These are phyloP conservation scores for Glyphotaelius pellucidus DNA, from an alignment of 2,888 invertebrate species.

Conservation along the genomic window DNA sequence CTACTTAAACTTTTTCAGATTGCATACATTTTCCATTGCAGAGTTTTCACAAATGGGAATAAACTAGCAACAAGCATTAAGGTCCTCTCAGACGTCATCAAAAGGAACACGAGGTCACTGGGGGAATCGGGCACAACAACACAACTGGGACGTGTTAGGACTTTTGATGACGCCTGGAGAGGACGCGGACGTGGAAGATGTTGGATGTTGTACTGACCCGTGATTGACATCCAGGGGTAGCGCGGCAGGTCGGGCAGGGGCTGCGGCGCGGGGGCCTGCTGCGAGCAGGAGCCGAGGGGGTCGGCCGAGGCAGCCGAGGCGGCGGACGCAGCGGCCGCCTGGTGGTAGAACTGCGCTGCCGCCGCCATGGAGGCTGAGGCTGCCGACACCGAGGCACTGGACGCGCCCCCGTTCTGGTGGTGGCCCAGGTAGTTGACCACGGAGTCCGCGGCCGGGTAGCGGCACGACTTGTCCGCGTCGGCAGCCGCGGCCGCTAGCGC, in stretches of 20 bases:
- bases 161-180: neutral
- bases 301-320: conserved; percentile 88
- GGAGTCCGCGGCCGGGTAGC: conserved; percentile 87
- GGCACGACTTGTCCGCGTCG: conserved; percentile 87
- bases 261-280: conserved; percentile 86
- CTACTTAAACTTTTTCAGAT: conserved; percentile 8
- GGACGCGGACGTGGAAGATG: neutral
- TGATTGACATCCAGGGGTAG: conserved; percentile 98
- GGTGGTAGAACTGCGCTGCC: conserved; percentile 93
- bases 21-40: neutral
- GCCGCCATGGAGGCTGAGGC: conserved; percentile 83
- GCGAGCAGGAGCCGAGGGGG: conserved; percentile 89
- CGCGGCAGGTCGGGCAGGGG: conserved; percentile 94
- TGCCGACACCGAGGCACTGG: conserved; percentile 82
- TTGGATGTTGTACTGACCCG: conserved; percentile 83
- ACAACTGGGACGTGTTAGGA: neutral
- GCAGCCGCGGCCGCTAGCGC: conserved; percentile 80
- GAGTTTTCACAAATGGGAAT: neutral
- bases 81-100: conserved; percentile 14
- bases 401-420: conserved; percentile 80
- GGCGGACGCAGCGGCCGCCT: conserved; percentile 86
- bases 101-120: conserved; percentile 5
- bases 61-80: neutral
- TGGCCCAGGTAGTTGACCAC: conserved; percentile 88
- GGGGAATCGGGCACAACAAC: neutral